These are phyloP conservation scores for Galerucella calmariensis DNA, from an alignment of 2,888 invertebrate genomes.

Conservation along the genomic window DNA sequence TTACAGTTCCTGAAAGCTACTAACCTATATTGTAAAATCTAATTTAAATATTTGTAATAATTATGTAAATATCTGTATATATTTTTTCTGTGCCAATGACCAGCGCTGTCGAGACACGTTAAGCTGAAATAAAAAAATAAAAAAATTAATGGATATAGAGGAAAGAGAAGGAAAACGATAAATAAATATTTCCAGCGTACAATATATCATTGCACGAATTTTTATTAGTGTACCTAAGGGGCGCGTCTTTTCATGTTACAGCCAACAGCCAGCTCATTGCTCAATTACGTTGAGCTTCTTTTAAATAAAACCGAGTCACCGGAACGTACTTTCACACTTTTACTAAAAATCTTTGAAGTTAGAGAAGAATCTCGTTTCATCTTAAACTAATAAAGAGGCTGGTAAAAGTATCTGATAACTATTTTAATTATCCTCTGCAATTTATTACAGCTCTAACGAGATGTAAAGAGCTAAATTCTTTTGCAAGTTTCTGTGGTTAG, in stretches of 20 bases:
- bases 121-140: too few relatives aligned
- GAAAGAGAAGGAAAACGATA: too few relatives aligned
- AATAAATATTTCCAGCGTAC: too few relatives aligned
- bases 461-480: conserved; percentile 22
- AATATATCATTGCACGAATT: neutral
- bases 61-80: too few relatives aligned
- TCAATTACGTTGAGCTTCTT: conserved; percentile 44
- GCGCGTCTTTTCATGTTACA: conserved; percentile 18
- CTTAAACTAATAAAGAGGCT: conserved; percentile 33
- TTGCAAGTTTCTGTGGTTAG: neutral
- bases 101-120: too few relatives aligned
- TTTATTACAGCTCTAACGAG: conserved; percentile 22
- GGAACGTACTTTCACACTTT: conserved; percentile 41
- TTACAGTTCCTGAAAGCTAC: too few relatives aligned
- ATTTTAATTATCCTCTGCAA: conserved; percentile 30
- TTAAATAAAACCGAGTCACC: conserved; percentile 43
- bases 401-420: conserved; percentile 32
- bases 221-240: conserved; percentile 23
- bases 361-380: conserved; percentile 24
- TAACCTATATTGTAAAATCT: too few relatives aligned
- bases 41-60: too few relatives aligned
- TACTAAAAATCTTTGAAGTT: conserved; percentile 23
- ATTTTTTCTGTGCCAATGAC: too few relatives aligned
- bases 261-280: conserved; percentile 21
- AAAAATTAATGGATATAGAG: too few relatives aligned